Evolutionary conservation across 64 coral and sea anemone genomes (phyloP).

Genomic region (Montipora sp.): DNA sequence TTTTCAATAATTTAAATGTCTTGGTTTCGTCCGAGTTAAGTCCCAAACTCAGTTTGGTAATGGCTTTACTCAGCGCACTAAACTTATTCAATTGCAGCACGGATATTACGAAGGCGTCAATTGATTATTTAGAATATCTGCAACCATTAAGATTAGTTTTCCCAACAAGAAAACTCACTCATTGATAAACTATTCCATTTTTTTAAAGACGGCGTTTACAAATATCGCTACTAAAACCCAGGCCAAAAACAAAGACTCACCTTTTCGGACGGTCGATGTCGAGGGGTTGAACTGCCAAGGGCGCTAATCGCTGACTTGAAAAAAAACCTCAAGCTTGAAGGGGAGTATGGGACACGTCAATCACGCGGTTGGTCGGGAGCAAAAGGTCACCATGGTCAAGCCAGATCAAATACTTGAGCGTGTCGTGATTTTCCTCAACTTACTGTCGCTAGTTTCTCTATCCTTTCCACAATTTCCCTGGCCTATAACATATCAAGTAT

Average conservation of each 20-base stretch:
- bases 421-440: no score
- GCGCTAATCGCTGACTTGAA: background rate
- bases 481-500: background rate
- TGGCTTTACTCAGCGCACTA: background rate
- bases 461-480: background rate
- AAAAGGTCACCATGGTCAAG: background rate
- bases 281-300: background rate
- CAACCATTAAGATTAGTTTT: background rate
- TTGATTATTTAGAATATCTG: constrained; percentile 24
- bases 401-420: background rate
- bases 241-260: background rate
- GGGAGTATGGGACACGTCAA: constrained; percentile 1
- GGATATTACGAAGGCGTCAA: constrained; percentile 20
- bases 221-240: background rate
- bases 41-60: background rate
- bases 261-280: background rate
- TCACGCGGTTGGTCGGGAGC: background rate
- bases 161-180: background rate
- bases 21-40: background rate
- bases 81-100: background rate
- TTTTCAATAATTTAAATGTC: background rate
- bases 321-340: background rate
- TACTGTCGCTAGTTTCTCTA: background rate
- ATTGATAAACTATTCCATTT: no score
- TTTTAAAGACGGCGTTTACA: background rate